Percentiles rank a stretch among this genome's conserved stretches.
Evolutionary conservation across 2,888 invertebrate genomes (phyloP).

Genomic region (Eudasyphora cyanicolor): DNA sequence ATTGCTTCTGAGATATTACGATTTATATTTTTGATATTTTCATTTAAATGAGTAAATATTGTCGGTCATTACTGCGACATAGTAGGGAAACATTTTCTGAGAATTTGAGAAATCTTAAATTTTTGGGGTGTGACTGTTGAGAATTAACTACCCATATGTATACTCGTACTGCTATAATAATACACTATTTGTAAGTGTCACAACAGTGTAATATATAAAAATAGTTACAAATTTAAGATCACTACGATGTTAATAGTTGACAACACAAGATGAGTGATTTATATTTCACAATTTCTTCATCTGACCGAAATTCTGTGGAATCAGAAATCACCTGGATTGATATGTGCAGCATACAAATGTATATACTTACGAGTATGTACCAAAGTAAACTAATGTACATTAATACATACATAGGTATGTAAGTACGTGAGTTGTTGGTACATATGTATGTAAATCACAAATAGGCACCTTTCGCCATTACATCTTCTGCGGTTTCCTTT

Average conservation of each 20-base stretch:
- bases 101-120: no score
- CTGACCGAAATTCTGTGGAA: background rate
- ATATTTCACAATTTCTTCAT: background rate
- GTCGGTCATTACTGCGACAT: no score
- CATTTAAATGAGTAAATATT: no score
- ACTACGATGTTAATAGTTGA: background rate
- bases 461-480: slow-evolving; percentile 55
- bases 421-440: background rate
- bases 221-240: background rate
- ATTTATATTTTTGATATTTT: no score
- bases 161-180: no score
- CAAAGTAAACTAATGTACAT: background rate
- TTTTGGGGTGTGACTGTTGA: no score
- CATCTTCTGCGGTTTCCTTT: slow-evolving; percentile 10
- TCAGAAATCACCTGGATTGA: background rate
- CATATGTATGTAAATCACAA: background rate
- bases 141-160: no score
- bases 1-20: no score
- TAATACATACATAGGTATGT: background rate
- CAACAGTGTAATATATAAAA: no score
- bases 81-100: no score
- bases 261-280: slow-evolving; percentile 2
- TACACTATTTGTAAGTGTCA: no score
- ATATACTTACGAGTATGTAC: background rate
- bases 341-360: background rate